Base-by-base conservation (phyloP, 92 coral and sea anemone species). In the Epizoanthus scotinus region DNA sequence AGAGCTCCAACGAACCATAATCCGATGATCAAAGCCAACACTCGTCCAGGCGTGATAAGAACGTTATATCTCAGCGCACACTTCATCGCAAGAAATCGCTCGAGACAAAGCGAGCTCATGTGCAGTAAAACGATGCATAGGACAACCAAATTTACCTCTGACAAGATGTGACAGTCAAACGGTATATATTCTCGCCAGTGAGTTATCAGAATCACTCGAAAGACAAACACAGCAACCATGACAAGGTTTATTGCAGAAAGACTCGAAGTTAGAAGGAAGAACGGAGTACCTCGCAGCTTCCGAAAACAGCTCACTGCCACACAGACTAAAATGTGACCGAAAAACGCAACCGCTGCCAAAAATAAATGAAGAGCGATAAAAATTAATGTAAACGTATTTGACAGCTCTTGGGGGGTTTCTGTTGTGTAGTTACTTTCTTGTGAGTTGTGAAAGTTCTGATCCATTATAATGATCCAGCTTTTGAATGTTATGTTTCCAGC, bases 161-260 rank as follows among this genome's bases (percentile, higher is more conserved):
- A 75, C 57, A 75, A 60, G 34, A 75, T 75, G 57, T 75, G 81
- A 40, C 67, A 75, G 56, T 75, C 66, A 60, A 75, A 75, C 24
- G n/a, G 13, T 40, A 75, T 5, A 67, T 75, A 60, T 49, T 75
- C 14, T 67, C 36, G 40, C 28, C 63, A 59, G 22, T 36, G 57
- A 47, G 69, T 75, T 22, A 63, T 2, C 17, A 75, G 81, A 59
- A 75, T 13, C 24, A 75, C n/a, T 75, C 68, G 81, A 49, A 59
- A 36, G 61, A 40, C 67, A 21, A 47, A 21, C 31, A 75, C 36
- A 1, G 19, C 20, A 10, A 75, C 69, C 81, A 75, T 59, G 21
- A 75, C 18, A 13, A 75, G 68, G 22, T 75, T 75, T 57, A 67
- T 19, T 1, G 27, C 22, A 3, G 81, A 53, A 15, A 75, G 53